Evolutionary conservation across 2,113 vertebrate species (phyloP), one percentile per base, ranked within the genome.

Genomic region (Mellivora capensis): DNA sequence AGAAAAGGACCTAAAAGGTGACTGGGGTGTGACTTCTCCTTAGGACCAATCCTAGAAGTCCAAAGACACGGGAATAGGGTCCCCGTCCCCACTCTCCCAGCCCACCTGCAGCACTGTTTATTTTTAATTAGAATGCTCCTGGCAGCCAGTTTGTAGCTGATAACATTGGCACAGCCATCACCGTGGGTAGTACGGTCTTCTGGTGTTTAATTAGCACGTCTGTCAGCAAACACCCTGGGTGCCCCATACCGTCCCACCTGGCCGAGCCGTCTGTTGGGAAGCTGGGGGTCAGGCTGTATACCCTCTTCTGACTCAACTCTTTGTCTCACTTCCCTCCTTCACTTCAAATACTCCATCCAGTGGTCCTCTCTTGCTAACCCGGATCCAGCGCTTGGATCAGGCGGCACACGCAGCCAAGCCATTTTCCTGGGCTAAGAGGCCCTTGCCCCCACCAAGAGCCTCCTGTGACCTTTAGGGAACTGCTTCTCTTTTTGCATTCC

Each of bases 81-180:
- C 84, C 44, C 64, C 69, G 39, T 13, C 59, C 39, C 59, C 62
- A 15, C 59, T 52, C 57, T 64, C 81, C 76, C 62, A 8, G 69
- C 72, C 90, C 74, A 94, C 93, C 93, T 52, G 80, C 62, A 72
- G 83, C 93, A 52, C 71, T 98, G 96, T 99, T 99, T 98, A 54
- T 95, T 98, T 99, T 98, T 98, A 97, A 99, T 99, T 98, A 98
- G 62, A 85, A 98, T 97, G 95, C 62, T 98, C 96, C 96, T 96
- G 95, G 83, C 95, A 98, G 97, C 42, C 14, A 69, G 94, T 91
- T 81, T 96, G 84, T 97, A 96, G 89, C 31, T 86, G 98, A 96
- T 96, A 79, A 80, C 37, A 14, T 83, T 97, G 98, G 96, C 82
- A 86, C 25, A 49, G 97, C 57, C 74, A 82, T 77, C 83, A 47